phyloP scores from a whole-genome alignment of 1,140 invertebrate species.

The Drosophila seguyi region DNA sequence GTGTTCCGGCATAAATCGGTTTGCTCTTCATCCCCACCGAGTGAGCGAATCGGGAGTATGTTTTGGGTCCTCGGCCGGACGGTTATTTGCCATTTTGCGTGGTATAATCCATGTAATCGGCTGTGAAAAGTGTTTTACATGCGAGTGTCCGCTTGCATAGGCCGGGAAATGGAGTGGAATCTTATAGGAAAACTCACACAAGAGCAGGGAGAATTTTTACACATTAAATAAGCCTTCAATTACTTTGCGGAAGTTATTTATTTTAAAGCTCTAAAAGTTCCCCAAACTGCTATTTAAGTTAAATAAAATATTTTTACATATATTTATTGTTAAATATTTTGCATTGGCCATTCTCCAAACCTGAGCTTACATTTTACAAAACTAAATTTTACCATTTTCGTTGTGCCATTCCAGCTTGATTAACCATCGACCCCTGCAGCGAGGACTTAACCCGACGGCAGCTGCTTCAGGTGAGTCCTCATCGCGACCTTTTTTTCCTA shows the following conservation, averaged over 20 bases:
- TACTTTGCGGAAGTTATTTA: not conserved
- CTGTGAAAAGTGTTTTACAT: slow-evolving; percentile 61
- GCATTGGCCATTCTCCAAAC: no score
- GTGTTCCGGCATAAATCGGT: slow-evolving; percentile 77
- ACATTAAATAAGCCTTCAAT: not conserved
- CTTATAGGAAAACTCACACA: slow-evolving; percentile 13
- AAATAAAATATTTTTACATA: not conserved
- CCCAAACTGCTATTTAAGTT: not conserved
- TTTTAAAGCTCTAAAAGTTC: not conserved
- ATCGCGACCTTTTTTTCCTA: slow-evolving; percentile 8
- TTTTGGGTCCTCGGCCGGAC: slow-evolving; percentile 15
- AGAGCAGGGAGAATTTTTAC: not conserved
- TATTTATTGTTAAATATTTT: not conserved
- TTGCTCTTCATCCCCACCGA: slow-evolving; percentile 10
- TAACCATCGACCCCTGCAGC: slow-evolving; percentile 35
- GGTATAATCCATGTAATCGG: slow-evolving; percentile 44
- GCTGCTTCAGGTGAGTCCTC: slow-evolving; percentile 65
- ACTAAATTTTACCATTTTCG: not conserved
- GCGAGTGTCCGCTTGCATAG: slow-evolving; percentile 20
- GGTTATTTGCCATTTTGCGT: slow-evolving; percentile 59
- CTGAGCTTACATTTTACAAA: not conserved
- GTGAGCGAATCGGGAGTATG: slow-evolving; percentile 27
- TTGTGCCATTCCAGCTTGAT: slow-evolving; percentile 56
- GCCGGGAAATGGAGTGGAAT: slow-evolving; percentile 32
- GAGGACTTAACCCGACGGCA: slow-evolving; percentile 27